Base-by-base conservation (phyloP, 2,113 vertebrate species). In the Ophiodon elongatus region DNA sequence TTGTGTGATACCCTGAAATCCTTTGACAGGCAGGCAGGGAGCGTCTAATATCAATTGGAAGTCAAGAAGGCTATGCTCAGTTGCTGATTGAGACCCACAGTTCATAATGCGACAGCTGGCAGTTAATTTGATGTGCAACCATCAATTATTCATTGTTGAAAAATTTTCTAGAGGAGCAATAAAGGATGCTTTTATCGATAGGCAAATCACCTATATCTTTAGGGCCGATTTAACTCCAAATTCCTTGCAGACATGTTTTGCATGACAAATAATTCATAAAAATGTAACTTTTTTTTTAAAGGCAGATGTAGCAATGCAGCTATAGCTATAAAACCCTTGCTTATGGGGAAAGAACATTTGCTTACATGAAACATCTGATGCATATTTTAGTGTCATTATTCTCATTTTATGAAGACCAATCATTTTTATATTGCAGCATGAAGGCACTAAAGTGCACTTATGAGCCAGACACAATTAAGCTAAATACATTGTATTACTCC, bases 141-240 rank as follows among this genome's bases (percentile, higher is more conserved):
- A 91, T 87, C 76, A 86, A 84, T 91, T 87, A 92, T 92, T 88
- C 71, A 91, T 77, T 52, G 60, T 65, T 39, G 68, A 82, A 85
- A 84, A 43, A 43, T 80, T 88, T 84, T 88, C 43, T 57, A 67
- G 71, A 80, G 77, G 39, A 63, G 29, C 37, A 86, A 67, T 85
- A 84, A 89, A 85, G n/a, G 45, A 25, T 27, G 63, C 50, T 84
- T 81, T 84, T 85, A 73, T 83, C 21, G 71, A 85, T 75, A 43
- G 43, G 72, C 60, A 80, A 85, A 76, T 83, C 6, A 68, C 68
- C 76, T 52, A 23, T 83, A 69, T 86, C 47, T 83, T 80, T 72
- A 76, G 31, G 37, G 73, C 33, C 21, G 8, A 68, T 83, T 81
- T 80, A 74, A 79, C 67, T 78, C n/a, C 41, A 45, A 76, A 63